Base-by-base conservation (phyloP, 2,797 vertebrate species). In the Dendrocincla fuliginosa region DNA sequence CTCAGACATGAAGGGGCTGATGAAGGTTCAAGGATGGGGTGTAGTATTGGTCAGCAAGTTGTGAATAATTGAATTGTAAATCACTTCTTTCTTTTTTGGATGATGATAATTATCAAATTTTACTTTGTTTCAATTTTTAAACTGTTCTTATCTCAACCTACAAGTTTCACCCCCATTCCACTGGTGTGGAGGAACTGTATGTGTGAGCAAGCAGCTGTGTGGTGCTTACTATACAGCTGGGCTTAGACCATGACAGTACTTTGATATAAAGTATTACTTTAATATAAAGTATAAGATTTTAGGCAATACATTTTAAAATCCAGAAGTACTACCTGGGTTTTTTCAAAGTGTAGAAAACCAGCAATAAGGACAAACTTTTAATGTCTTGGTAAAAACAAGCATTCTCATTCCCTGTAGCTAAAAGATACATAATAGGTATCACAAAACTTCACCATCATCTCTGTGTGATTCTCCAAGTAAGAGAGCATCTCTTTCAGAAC, bases 261-360 rank as follows among this genome's bases (percentile, higher is more conserved):
- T 84, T 50, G 22, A 59, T 50, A 23, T 27, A 27, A 15, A 59
- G 9, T 32, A 65, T 59, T 42, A 42, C 9, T 67, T 52, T 46
- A 27, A 75, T 61, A 70, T 35, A 27, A 90, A 77, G 5, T 35
- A 53, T 59, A 52, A 37, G 27, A 47, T 71, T 85, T 60, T 68
- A 81, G 44, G n/a, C 78, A 80, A 91, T n/a, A 1, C 65, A 64
- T 89, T 93, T 69, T 67, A 32, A 63, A 78, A 84, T 71, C 10
- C 46, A 39, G 23, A 73, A 55, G 20, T 27, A 35, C 32, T 23
- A 42, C 15, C 28, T 76, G 8, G 13, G 11, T 67, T 69, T 49
- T 60, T 86, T 33, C 9, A 67, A 61, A 13, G 6, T 63, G 39
- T 65, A 84, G 78, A 75, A 83, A 95, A 82, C 35, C 13, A 67